Conservation (phyloP, 2,888 invertebrate genomes). For the Marasmarcha lunaedactyla region DNA sequence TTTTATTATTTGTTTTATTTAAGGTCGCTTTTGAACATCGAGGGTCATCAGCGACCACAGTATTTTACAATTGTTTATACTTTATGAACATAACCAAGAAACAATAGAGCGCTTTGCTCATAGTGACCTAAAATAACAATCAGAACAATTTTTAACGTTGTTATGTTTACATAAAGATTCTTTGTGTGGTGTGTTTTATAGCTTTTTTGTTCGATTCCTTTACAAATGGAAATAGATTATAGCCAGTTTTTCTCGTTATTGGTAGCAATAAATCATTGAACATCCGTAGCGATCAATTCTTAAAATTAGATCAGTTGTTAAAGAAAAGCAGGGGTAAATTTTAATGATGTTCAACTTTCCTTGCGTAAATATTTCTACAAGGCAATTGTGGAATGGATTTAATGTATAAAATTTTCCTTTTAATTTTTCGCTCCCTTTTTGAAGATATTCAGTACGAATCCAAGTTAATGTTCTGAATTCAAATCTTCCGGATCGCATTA, state of each 20-base stretch:
- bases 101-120: conserved; percentile 40
- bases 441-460: conserved; percentile 38
- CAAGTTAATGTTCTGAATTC: conserved; percentile 65
- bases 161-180: conserved; percentile 69
- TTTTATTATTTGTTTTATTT: no score
- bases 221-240: conserved; percentile 69
- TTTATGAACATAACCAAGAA: background rate
- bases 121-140: conserved; percentile 68
- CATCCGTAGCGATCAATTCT: conserved; percentile 53
- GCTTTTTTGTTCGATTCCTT: conserved; percentile 69
- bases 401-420: no score
- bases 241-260: conserved; percentile 68
- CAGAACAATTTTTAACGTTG: conserved; percentile 60
- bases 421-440: conserved; percentile 2
- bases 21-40: no score
- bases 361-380: no score
- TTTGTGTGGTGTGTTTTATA: conserved; percentile 68
- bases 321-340: conserved; percentile 20
- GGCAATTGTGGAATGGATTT: no score
- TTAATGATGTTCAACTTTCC: background rate
- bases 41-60: no score
- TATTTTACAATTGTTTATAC: no score
- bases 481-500: conserved; percentile 70
- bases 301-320: conserved; percentile 51
- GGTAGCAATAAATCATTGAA: conserved; percentile 62